These are phyloP conservation scores for Tapera naevia DNA, from an alignment of 2,797 vertebrate species.

Conservation along the genomic window DNA sequence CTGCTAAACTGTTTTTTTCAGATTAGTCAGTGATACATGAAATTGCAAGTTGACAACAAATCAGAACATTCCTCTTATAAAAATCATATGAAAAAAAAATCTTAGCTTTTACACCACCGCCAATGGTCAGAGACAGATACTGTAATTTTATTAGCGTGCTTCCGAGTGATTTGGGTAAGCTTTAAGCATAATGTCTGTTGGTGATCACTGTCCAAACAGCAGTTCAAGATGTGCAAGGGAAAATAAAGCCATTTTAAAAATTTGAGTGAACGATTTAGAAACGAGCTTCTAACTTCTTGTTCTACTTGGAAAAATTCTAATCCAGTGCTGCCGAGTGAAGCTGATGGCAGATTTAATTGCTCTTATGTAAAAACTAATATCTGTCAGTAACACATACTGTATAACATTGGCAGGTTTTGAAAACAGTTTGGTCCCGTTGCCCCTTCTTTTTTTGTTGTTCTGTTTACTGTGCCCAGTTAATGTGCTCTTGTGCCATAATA, in stretches of 20 bases:
- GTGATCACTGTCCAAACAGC: not conserved
- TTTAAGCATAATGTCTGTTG: not conserved
- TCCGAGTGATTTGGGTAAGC: constrained; percentile 6
- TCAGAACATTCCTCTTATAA: not conserved
- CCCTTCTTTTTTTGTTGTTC: constrained; percentile 79
- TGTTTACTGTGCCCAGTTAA: constrained; percentile 83
- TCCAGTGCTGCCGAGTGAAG: constrained; percentile 5
- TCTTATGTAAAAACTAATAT: constrained; percentile 78
- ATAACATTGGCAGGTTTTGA: constrained; percentile 66
- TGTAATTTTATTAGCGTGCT: constrained; percentile 4
- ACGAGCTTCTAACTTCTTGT: constrained; percentile 40
- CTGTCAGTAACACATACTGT: constrained; percentile 58
- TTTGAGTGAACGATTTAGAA: constrained; percentile 17
- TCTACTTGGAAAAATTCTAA: constrained; percentile 63
- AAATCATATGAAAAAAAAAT: not conserved
- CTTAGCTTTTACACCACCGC: not conserved
- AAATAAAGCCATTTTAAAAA: constrained; percentile 1
- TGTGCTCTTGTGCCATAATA: constrained; percentile 84
- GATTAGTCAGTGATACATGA: not conserved
- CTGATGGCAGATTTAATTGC: constrained; percentile 72
- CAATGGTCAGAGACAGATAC: constrained; percentile 23
- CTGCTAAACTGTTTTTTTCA: not conserved
- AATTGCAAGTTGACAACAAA: constrained; percentile 23
- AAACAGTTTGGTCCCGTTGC: constrained; percentile 73
- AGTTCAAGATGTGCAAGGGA: not conserved